Conservation (phyloP, 2,113 vertebrate species). For the Arizona elegans region DNA sequence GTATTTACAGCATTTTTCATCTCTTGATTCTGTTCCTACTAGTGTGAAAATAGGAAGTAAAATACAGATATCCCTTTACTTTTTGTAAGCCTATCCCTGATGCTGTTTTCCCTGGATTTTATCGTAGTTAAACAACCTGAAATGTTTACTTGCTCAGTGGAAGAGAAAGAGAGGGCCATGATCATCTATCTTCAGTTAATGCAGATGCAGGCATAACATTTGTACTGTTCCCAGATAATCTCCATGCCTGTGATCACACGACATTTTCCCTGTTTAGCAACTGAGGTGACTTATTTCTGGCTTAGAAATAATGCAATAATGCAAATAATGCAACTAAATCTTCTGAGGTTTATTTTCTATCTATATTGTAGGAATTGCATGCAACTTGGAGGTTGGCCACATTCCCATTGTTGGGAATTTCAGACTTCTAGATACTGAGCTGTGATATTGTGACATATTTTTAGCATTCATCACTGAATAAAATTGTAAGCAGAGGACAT, state of each 20-base stretch:
- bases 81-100: background rate
- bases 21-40: background rate
- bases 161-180: background rate
- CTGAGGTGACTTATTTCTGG: background rate
- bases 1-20: background rate
- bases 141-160: background rate
- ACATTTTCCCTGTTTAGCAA: background rate
- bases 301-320: background rate
- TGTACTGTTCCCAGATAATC: background rate
- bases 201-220: background rate
- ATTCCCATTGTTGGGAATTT: background rate
- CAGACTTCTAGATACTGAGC: background rate
- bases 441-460: background rate
- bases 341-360: background rate
- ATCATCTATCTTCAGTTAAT: background rate
- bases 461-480: background rate
- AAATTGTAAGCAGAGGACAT: background rate
- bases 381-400: background rate
- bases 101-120: background rate
- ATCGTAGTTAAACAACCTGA: background rate
- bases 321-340: background rate
- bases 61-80: background rate
- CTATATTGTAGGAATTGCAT: background rate
- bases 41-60: background rate
- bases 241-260: background rate